Base-by-base conservation (phyloP, 2,113 vertebrate species). In the Malurus melanocephalus region DNA sequence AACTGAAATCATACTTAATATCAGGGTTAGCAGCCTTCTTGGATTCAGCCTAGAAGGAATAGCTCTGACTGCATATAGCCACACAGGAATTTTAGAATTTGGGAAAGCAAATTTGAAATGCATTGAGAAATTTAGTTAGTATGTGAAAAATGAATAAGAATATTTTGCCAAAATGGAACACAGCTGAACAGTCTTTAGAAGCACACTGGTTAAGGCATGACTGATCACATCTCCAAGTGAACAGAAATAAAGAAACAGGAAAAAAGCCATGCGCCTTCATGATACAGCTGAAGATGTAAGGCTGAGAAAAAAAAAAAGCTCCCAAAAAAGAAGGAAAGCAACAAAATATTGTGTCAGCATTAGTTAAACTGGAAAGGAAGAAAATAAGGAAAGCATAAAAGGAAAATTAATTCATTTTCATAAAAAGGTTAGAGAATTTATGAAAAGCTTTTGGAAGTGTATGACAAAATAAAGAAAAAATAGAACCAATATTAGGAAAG, bases 171-270 rank as follows among this genome's bases (percentile, higher is more conserved):
- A 67, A 89, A 64, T 83, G 65, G 28, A 83, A 61, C 38, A 71
- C n/a, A 83, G 27, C 23, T 60, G 46, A 84, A 53, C 18, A 86
- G 33, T 65, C 90, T 89, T 75, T 15, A 93, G 83, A 92, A 83
- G 22, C 65, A 57, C n/a, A 52, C 26, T 74, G 32, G 7, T 89
- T 91, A 91, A 88, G 80, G 73, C 85, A 86, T 86, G 85, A 85
- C 72, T 93, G 91, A 83, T 80, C 76, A 68, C 60, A 83, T 78
- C 66, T 89, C 80, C 55, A 46, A 92, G 38, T 32, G 80, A 93
- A 80, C 38, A 89, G 65, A 92, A 72, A 88, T 74, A 88, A 85
- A 71, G 82, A 78, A 89, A 61, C 4, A 46, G 61, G 57, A 89
- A 91, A 86, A 92, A 89, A 80, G 7, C 38, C 57, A 76, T 80